A percentile compares a stretch with the other conserved stretches of the same genome.
phyloP scores from a whole-genome alignment of 2,888 invertebrate species.

The Drosophila lutescens region DNA sequence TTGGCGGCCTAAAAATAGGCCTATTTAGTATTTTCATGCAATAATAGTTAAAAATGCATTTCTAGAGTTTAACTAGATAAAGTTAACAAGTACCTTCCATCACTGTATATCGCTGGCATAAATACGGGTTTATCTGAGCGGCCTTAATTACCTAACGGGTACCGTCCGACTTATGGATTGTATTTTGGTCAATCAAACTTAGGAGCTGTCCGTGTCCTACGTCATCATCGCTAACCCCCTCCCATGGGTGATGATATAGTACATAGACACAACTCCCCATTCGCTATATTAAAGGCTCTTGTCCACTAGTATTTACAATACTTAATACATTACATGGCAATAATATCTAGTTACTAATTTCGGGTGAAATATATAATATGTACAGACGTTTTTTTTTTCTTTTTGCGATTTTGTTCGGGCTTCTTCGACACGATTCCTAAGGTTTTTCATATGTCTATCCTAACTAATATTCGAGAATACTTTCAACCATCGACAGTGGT shows the following conservation, averaged over 20 bases:
- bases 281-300: conserved; percentile 15
- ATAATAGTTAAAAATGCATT: conserved; percentile 20
- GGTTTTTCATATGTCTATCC: conserved; percentile 2
- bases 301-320: conserved; percentile 37
- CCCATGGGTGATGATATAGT: no score
- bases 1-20: neutral
- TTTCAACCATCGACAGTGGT: conserved; percentile 20
- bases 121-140: conserved; percentile 20
- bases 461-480: conserved; percentile 45
- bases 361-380: conserved; percentile 21
- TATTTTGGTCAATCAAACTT: conserved; percentile 37
- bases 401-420: conserved; percentile 26
- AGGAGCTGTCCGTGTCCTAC: neutral
- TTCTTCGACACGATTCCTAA: conserved; percentile 14
- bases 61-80: conserved; percentile 1
- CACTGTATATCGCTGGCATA: conserved; percentile 15
- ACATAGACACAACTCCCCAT: neutral
- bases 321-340: conserved; percentile 46
- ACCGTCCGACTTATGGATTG: conserved; percentile 34
- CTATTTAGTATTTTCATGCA: neutral
- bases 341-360: conserved; percentile 26
- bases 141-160: conserved; percentile 15
- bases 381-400: conserved; percentile 12
- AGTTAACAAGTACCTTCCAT: conserved; percentile 17
- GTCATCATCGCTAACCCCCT: neutral